These are phyloP conservation scores for Anhinga rufa DNA, from an alignment of 2,113 vertebrate species.

Conservation along the genomic window DNA sequence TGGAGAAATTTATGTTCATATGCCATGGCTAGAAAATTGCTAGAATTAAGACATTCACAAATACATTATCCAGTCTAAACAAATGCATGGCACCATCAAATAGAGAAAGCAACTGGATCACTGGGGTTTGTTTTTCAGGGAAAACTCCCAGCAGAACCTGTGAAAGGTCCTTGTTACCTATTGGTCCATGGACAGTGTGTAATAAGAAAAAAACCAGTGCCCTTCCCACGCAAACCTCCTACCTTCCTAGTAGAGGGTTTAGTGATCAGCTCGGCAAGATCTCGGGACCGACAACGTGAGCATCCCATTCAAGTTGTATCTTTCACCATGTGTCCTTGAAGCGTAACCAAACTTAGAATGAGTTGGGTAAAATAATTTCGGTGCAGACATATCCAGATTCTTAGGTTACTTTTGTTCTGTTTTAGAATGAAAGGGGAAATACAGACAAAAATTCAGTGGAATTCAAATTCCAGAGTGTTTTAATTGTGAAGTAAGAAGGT, in stretches of 20 bases:
- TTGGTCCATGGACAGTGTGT: background rate
- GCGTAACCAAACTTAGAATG: background rate
- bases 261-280: background rate
- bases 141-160: background rate
- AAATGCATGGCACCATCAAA: background rate
- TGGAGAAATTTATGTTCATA: background rate
- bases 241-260: background rate
- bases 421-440: background rate
- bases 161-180: background rate
- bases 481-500: background rate
- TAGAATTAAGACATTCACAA: background rate
- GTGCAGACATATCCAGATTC: background rate
- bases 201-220: background rate
- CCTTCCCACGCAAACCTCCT: background rate
- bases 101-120: background rate
- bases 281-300: rapidly evolving
- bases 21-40: background rate
- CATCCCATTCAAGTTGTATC: background rate
- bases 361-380: background rate
- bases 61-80: background rate
- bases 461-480: background rate
- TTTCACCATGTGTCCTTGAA: background rate
- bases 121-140: background rate
- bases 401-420: background rate
- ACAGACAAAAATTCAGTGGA: background rate